Base-by-base conservation (phyloP, 2,113 vertebrate species). In the Podiceps cristatus region DNA sequence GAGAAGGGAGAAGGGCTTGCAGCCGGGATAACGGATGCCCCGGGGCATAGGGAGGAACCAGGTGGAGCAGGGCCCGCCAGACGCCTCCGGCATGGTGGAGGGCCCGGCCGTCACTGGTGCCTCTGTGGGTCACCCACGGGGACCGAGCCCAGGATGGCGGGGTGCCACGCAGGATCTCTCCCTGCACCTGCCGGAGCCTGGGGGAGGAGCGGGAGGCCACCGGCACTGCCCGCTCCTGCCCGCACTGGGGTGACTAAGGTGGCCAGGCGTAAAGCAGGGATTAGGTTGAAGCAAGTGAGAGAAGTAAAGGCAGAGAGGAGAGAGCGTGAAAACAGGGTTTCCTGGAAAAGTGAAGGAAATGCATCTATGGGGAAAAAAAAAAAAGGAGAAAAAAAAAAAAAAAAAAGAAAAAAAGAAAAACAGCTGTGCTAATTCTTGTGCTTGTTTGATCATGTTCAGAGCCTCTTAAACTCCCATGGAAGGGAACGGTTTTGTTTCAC, bases 401-500 rank as follows among this genome's bases (percentile, higher is more conserved):
- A 10, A 18, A 9, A 52, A 27, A 42, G 3, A 68, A 28, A n/a
- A 5, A 79, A 42, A 81, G 19, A 55, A 37, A 62, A 33, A 4
- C 55, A 94, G 62, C 88, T 90, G 75, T 92, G 52, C 63, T 96
- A 92, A 88, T 92, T 92, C 84, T 82, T 69, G 82, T 74, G 66
- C 93, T 73, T 97, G 95, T 96, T 80, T 60, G 47, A 84, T 96
- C 96, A 83, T 95, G 94, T 96, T 86, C 72, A 64, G 67, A 76
- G 63, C 55, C 88, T 94, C 86, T 79, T 66, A 44, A 60, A 19
- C 56, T 86, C 79, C 60, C 66, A 25, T 63, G 86, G 79, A 95
- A 96, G 60, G 74, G 91, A 94, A 76, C 1, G 1, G 80, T 94
- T 96, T 92, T 96, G 75, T 95, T 91, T 90, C 73, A 6, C 35